These are phyloP conservation scores for Sapayoa aenigma DNA, from an alignment of 2,113 vertebrate species.

Conservation along the genomic window DNA sequence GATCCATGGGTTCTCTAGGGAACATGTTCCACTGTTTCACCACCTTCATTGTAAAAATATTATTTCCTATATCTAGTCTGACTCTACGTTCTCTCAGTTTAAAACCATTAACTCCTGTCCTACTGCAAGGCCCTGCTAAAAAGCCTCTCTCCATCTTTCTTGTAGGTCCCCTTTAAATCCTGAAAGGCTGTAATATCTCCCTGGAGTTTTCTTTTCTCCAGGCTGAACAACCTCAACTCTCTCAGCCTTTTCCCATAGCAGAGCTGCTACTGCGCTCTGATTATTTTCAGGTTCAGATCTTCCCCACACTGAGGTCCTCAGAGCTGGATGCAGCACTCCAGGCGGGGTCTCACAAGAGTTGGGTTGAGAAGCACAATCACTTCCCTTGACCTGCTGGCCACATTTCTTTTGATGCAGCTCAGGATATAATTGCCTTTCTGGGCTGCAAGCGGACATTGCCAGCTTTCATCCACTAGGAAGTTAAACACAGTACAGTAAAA, in stretches of 20 bases:
- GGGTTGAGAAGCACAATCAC: background rate
- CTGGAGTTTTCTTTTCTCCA: background rate
- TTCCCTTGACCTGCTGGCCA: background rate
- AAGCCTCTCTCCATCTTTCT: background rate
- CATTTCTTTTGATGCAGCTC: fast-evolving
- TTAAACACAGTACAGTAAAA: background rate
- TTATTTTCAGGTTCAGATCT: background rate
- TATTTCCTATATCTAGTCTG: background rate
- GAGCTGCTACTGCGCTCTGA: background rate
- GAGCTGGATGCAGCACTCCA: background rate
- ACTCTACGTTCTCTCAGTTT: background rate
- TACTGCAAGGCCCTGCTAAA: background rate
- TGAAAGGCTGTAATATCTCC: background rate
- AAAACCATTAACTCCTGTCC: background rate
- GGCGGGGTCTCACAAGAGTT: background rate
- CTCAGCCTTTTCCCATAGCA: background rate
- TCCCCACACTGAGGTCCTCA: background rate
- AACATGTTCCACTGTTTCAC: background rate
- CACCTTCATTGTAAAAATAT: fast-evolving
- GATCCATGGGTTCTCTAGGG: background rate
- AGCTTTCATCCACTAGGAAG: background rate
- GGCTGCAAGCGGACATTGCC: fast-evolving
- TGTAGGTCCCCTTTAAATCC: background rate
- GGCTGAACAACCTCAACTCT: background rate
- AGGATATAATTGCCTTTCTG: fast-evolving